Evolutionary conservation across 64 coral and sea anemone species (phyloP), one percentile per base, ranked within the genome.

Genomic region (Cladopsammia gracilis): DNA sequence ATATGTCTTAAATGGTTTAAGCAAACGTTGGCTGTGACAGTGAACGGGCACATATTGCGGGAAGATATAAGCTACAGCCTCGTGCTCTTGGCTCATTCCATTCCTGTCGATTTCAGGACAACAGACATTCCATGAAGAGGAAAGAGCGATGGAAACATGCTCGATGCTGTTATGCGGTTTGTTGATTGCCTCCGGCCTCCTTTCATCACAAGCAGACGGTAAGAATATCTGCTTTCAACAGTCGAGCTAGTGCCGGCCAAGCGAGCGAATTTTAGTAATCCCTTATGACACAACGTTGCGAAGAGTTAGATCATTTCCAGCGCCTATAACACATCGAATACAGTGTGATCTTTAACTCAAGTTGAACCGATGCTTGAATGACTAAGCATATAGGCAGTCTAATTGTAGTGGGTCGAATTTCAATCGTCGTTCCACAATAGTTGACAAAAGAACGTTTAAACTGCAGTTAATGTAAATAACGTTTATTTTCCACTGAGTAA

Each of bases 1-100:
- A 96, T 91, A 83, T 65, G 92, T 82, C 82, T 85, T 91, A 97
- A 97, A 90, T 94, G 84, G 75, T 84, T 86, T 90, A 82, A 88
- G 87, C 64, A 90, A 96, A 90, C 88, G 68, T 53, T 89, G 78
- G 48, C 70, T 64, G 52, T n/a, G 65, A 74, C 75, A 16, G 75
- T 57, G 58, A 56, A 83, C 83, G 60, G 73, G 73, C 70, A 58
- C 88, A 93, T 93, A 90, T 89, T 83, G 25, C 50, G 52, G 84
- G 67, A 49, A 81, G 80, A 97, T 89, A 75, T 61, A 77, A 87
- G 78, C 66, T 69, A 50, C 7, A 62, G 46, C 85, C 65, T 19
- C 15, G 50, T 76, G 58, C 43, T 25, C 59, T 80, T 64, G 24
- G 1, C 82, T 59, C 25, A 58, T 87, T 62, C 48, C 25, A 22